Evolutionary conservation across 2,888 invertebrate species (phyloP).

Genomic region (Drosophila rubida): DNA sequence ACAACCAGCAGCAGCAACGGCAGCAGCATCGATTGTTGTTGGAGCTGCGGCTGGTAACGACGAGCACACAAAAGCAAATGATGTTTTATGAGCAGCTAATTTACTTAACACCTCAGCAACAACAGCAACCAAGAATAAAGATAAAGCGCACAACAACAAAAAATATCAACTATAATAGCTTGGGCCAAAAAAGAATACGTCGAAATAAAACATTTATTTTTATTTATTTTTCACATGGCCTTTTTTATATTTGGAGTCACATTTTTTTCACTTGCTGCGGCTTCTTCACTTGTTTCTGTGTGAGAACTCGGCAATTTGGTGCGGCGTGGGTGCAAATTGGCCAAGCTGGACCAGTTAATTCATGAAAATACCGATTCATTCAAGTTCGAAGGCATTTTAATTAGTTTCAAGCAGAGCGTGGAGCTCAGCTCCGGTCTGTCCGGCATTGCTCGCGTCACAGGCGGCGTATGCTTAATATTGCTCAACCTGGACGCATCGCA

Average conservation of each 20-base stretch:
- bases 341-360: constrained; percentile 66
- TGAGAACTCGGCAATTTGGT: constrained; percentile 22
- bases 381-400: constrained; percentile 73
- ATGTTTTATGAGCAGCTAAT: constrained; percentile 81
- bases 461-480: constrained; percentile 66
- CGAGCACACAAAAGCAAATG: constrained; percentile 72
- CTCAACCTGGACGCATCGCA: constrained; percentile 31
- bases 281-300: constrained; percentile 4
- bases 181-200: constrained; percentile 42
- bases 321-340: constrained; percentile 76
- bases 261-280: constrained; percentile 21
- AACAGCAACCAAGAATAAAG: constrained; percentile 50
- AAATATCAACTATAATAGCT: constrained; percentile 67
- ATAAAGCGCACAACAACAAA: constrained; percentile 37
- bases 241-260: constrained; percentile 50
- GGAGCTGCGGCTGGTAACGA: constrained; percentile 46
- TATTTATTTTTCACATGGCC: constrained; percentile 76
- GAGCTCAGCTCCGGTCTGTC: background rate
- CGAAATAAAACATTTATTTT: constrained; percentile 57
- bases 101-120: constrained; percentile 77
- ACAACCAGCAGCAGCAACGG: constrained; percentile 46
- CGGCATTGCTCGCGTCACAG: constrained; percentile 31
- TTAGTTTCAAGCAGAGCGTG: constrained; percentile 67
- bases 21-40: constrained; percentile 21
- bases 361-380: constrained; percentile 77